Evolutionary conservation across 2,888 invertebrate genomes (phyloP).

Genomic region (Pachycephus smyrnensis): DNA sequence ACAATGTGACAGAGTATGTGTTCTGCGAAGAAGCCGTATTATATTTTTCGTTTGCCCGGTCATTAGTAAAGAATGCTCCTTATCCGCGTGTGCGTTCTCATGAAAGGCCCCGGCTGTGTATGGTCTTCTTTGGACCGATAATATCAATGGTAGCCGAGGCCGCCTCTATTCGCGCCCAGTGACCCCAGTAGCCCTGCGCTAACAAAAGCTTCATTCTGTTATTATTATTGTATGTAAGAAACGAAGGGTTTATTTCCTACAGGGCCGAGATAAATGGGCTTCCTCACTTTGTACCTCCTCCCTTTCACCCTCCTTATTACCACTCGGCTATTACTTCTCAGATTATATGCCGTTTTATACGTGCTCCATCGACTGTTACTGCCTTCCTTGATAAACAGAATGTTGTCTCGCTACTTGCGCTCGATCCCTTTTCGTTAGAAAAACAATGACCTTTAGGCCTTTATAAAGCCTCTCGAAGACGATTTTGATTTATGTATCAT

Average conservation of each 20-base stretch:
- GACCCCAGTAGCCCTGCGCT: slow-evolving; percentile 41
- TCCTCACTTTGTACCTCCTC: slow-evolving; percentile 13
- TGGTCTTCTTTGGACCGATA: slow-evolving; percentile 45
- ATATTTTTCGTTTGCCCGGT: slow-evolving; percentile 35
- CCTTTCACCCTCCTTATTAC: slow-evolving; percentile 3
- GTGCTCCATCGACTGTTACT: not conserved
- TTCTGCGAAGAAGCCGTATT: slow-evolving; percentile 5
- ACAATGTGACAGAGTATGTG: not conserved
- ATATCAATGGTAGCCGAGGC: slow-evolving; percentile 37
- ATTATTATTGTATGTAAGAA: slow-evolving; percentile 54
- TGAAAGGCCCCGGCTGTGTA: slow-evolving; percentile 37
- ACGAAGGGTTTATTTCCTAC: slow-evolving; percentile 44
- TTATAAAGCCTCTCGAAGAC: too few relatives aligned
- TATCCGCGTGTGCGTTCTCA: slow-evolving; percentile 31
- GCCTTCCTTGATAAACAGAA: too few relatives aligned
- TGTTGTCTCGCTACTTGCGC: too few relatives aligned
- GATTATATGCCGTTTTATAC: slow-evolving; percentile 18
- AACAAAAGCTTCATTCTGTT: slow-evolving; percentile 59
- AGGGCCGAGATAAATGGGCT: slow-evolving; percentile 36
- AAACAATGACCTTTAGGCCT: too few relatives aligned
- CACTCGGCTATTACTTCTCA: not conserved
- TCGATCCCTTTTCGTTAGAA: too few relatives aligned
- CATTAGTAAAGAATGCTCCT: slow-evolving; percentile 43
- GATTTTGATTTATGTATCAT: too few relatives aligned
- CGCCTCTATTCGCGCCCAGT: slow-evolving; percentile 50